Evolutionary conservation across 2,113 vertebrate genomes (phyloP), one percentile per base, ranked within the genome.

Genomic region (Colaptes auratus): DNA sequence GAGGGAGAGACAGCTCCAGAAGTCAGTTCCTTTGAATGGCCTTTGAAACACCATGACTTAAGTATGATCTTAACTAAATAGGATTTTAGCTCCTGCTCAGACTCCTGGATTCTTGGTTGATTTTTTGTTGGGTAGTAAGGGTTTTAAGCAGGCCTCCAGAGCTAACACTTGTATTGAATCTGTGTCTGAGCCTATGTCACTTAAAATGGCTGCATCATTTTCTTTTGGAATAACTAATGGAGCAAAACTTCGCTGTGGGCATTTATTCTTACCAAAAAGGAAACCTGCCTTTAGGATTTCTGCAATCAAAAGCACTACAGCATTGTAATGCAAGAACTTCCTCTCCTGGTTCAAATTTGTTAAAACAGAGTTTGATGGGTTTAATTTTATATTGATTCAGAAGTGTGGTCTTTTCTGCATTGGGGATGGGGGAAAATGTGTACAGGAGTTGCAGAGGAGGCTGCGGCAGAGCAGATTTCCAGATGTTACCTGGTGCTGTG

Each of bases 221-320:
- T 87, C 46, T 52, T 95, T 88, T 87, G 56, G 56, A 77, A 23
- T 86, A 66, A 86, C 5, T 27, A 88, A 63, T n/a, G 64, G 82
- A 79, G 82, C 9, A 89, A 82, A 90, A 59, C 12, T 66, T 88
- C 2, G 2, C 64, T 55, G 24, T 42, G 69, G 88, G 72, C 88
- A 16, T 91, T 64, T 94, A 59, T 66, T 76, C 69, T 94, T 82
- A 91, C 85, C 35, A 16, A 48, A 92, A 50, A 86, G 39, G 60
- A 96, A 91, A 83, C 86, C 79, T 91, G 36, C 31, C 72, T 86
- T 93, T 60, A 90, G 48, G 55, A 30, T 60, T 94, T 88, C 78
- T 82, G 42, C 4, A 27, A 52, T 83, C 46, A 77, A 71, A 92
- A 91, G 70, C 70, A 24, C 90, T 80, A 42, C 56, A 94, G 19